Evolutionary conservation across 2,797 vertebrate species (phyloP).

Genomic region (Eulemur coronatus): DNA sequence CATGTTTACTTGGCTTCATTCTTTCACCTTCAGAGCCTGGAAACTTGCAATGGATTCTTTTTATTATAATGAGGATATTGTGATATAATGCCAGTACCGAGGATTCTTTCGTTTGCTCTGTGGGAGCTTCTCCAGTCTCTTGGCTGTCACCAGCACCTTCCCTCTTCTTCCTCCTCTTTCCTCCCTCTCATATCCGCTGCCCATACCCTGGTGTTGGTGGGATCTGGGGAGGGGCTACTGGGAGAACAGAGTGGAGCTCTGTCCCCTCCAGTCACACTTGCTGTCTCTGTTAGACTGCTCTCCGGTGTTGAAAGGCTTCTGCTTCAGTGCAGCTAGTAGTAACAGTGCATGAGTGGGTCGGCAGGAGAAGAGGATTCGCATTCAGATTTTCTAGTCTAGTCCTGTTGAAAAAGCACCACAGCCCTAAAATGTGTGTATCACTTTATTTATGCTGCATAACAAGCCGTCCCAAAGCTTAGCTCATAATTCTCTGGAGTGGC

Average conservation of each 20-base stretch:
- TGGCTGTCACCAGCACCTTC: neutral
- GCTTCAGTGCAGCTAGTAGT: neutral
- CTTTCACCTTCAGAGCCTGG: neutral
- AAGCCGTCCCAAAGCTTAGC: slow-evolving; percentile 3
- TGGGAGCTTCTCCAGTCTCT: neutral
- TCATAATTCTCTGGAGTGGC: neutral
- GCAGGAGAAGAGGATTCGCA: neutral
- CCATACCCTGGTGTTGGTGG: neutral
- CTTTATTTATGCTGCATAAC: neutral
- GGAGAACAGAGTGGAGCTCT: neutral
- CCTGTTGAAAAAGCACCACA: neutral
- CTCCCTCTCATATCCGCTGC: neutral
- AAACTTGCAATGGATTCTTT: neutral
- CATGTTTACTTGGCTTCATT: slow-evolving; percentile 39
- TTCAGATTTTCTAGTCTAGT: neutral
- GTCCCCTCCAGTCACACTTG: neutral
- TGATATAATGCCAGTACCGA: neutral
- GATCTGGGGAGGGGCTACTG: neutral
- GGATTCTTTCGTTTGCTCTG: neutral
- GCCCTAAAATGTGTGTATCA: neutral
- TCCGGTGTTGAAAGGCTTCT: neutral
- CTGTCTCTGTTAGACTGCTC: neutral
- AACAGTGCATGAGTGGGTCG: neutral
- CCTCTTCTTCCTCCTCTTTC: neutral
- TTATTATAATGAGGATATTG: neutral